Conservation (phyloP, 37 sponge, comb jelly and placozoan species). For the Chondrosia reniformis region DNA sequence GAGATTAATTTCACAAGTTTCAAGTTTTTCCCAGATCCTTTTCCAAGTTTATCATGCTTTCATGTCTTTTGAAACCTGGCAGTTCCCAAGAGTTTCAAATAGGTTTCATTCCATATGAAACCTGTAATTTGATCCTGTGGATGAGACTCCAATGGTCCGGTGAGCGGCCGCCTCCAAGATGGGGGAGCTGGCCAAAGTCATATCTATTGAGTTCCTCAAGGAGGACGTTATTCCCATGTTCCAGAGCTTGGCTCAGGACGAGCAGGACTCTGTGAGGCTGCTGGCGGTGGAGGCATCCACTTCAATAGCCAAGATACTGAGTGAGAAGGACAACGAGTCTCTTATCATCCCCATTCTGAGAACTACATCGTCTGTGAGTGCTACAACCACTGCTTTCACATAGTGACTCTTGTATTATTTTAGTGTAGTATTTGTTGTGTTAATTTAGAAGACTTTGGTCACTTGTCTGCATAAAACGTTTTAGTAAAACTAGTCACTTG, state of each 20-base stretch:
- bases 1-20: too few relatives aligned
- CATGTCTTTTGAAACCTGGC: too few relatives aligned
- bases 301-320: conserved; percentile 73
- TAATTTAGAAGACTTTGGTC: too few relatives aligned
- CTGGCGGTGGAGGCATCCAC: conserved; percentile 90
- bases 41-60: too few relatives aligned
- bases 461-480: too few relatives aligned
- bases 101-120: too few relatives aligned
- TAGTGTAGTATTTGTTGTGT: too few relatives aligned
- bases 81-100: too few relatives aligned
- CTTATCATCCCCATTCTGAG: conserved; percentile 76
- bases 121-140: too few relatives aligned
- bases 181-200: conserved; percentile 90
- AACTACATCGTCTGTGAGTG: conserved; percentile 34
- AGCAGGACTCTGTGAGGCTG: conserved; percentile 96
- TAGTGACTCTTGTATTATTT: too few relatives aligned
- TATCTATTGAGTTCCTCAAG: conserved; percentile 79
- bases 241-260: conserved; percentile 82
- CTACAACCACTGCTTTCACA: not conserved
- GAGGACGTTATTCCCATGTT: conserved; percentile 82
- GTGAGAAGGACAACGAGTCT: conserved; percentile 68
- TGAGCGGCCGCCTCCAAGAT: conserved; percentile 95
- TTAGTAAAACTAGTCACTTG: too few relatives aligned
- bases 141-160: conserved; percentile 99
- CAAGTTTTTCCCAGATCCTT: too few relatives aligned